Evolutionary conservation across 2,797 vertebrate species (phyloP).

Genomic region (Podarcis siculus): DNA sequence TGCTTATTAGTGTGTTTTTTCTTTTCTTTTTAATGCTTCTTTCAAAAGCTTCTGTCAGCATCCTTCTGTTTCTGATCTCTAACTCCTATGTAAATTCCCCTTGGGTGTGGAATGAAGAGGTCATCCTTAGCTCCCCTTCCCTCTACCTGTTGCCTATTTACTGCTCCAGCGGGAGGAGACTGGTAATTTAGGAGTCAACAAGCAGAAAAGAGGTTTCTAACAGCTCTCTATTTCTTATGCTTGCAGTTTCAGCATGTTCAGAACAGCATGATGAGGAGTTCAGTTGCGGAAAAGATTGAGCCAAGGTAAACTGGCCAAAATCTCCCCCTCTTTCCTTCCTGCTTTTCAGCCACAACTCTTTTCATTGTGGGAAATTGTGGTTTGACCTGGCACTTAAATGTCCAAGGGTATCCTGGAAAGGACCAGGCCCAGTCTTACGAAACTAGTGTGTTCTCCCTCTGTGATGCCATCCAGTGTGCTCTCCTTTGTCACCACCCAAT

Average conservation of each 20-base stretch:
- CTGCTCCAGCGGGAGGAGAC: neutral
- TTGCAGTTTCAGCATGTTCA: constrained; percentile 95
- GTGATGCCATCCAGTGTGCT: too few species aligned
- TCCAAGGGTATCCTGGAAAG: neutral
- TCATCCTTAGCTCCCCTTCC: too few species aligned
- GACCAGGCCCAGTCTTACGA: neutral
- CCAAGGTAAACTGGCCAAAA: constrained; percentile 83
- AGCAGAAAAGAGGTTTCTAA: neutral
- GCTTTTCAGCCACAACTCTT: neutral
- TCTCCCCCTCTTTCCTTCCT: neutral
- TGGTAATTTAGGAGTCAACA: neutral
- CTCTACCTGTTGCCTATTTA: neutral
- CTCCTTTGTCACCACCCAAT: neutral
- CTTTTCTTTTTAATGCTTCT: neutral
- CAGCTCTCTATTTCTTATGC: constrained; percentile 41
- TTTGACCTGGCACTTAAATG: neutral
- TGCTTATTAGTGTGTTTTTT: neutral
- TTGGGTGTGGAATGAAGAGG: too few species aligned
- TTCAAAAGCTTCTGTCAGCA: neutral
- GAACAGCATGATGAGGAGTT: constrained; percentile 92
- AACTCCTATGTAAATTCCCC: too few species aligned
- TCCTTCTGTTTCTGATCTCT: constrained; percentile 10
- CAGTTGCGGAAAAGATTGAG: constrained; percentile 89
- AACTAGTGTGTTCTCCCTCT: too few species aligned
- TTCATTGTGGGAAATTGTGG: neutral